Evolutionary conservation across 2,888 invertebrate genomes (phyloP).

Genomic region (Zhuqinia jingwanae): DNA sequence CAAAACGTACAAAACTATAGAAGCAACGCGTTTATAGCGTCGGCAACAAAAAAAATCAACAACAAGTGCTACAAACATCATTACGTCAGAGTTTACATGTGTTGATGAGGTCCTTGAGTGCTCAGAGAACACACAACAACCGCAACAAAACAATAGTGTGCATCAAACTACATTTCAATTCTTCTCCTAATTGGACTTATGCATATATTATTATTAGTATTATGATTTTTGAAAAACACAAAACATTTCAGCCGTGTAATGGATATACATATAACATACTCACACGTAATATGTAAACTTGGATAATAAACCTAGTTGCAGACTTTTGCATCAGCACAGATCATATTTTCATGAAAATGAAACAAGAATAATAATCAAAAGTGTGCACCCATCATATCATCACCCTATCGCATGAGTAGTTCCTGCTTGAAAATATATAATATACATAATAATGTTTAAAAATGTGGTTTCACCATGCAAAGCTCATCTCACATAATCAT

Average conservation of each 20-base stretch:
- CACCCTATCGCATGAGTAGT: slow-evolving; percentile 39
- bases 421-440: slow-evolving; percentile 6
- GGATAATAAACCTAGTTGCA: slow-evolving; percentile 39
- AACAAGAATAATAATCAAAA: slow-evolving; percentile 1
- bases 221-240: too few species aligned
- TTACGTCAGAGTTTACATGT: slow-evolving; percentile 44
- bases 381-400: not conserved
- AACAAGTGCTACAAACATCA: slow-evolving; percentile 29
- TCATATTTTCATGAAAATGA: not conserved
- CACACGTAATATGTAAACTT: not conserved
- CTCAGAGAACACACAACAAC: not conserved
- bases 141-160: not conserved
- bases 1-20: too few species aligned
- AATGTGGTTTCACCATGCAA: slow-evolving; percentile 53
- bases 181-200: slow-evolving; percentile 52
- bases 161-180: not conserved
- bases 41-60: too few species aligned
- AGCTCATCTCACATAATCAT: not conserved
- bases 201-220: slow-evolving; percentile 20
- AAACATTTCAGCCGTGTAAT: not conserved
- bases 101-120: not conserved
- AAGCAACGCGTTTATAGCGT: slow-evolving; percentile 19
- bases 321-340: not conserved
- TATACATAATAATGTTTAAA: slow-evolving; percentile 43
- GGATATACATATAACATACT: slow-evolving; percentile 23